A percentile compares a stretch with the other conserved stretches of the same genome.
Conservation (phyloP, 2,888 invertebrate genomes). For the Erebia aethiops region DNA sequence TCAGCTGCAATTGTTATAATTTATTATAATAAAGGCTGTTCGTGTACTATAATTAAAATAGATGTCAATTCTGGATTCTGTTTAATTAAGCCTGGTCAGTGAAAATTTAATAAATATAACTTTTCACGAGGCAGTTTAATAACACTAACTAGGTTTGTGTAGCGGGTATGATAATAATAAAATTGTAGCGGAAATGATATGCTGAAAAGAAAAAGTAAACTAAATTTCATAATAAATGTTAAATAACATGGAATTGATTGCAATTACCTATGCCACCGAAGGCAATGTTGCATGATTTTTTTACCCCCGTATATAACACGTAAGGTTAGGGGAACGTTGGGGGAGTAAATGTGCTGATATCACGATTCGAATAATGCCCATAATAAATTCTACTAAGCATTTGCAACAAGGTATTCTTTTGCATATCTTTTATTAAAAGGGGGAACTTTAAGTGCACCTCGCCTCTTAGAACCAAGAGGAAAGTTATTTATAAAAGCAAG, state of each 20-base stretch:
- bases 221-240: constrained; percentile 36
- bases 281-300: constrained; percentile 64
- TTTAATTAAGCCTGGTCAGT: no score
- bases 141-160: not conserved
- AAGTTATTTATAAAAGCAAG: constrained; percentile 22
- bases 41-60: no score
- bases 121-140: no score
- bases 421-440: constrained; percentile 30
- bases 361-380: constrained; percentile 52
- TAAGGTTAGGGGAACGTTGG: constrained; percentile 52
- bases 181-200: not conserved
- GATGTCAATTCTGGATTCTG: no score
- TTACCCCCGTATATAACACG: constrained; percentile 56
- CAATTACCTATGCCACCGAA: constrained; percentile 57
- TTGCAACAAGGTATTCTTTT: constrained; percentile 30
- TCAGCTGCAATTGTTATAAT: no score
- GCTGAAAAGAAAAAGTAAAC: constrained; percentile 13
- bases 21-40: no score
- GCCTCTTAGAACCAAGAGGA: not conserved
- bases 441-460: constrained; percentile 25
- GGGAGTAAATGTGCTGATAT: constrained; percentile 66
- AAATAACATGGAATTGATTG: constrained; percentile 42
- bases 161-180: not conserved
- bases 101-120: no score
- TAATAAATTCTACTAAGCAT: constrained; percentile 35